These are phyloP conservation scores for Pagetopsis macropterus DNA, from an alignment of 2,797 vertebrate species.

Conservation along the genomic window DNA sequence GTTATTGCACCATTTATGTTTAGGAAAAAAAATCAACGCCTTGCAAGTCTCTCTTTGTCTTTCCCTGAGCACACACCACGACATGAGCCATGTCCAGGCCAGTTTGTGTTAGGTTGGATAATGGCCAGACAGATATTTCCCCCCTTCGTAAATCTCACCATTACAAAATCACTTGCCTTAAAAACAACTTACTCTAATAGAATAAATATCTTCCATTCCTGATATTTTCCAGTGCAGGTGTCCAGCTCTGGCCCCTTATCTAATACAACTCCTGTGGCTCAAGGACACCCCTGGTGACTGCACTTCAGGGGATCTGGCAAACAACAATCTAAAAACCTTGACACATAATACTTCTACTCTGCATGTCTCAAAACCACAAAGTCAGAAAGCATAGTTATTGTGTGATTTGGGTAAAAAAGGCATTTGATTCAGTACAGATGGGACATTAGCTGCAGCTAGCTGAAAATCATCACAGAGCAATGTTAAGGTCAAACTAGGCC, in stretches of 20 bases:
- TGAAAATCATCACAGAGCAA: conserved; percentile 12
- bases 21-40: conserved; percentile 27
- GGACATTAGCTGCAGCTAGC: conserved; percentile 10
- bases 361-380: not conserved
- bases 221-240: conserved; percentile 53
- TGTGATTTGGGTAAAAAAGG: conserved; percentile 24
- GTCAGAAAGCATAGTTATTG: not conserved
- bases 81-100: conserved; percentile 38
- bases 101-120: conserved; percentile 15
- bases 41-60: conserved; percentile 61
- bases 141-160: conserved; percentile 4
- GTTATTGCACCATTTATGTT: conserved; percentile 43
- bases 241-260: conserved; percentile 41
- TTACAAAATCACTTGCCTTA: conserved; percentile 7
- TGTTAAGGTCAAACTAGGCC: conserved; percentile 11
- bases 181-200: conserved; percentile 27
- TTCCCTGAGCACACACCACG: conserved; percentile 25
- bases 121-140: conserved; percentile 27
- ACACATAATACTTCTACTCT: conserved; percentile 29
- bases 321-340: conserved; percentile 22
- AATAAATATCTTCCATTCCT: conserved; percentile 45
- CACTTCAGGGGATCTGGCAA: conserved; percentile 29
- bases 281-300: conserved; percentile 20
- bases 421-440: conserved; percentile 51
- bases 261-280: conserved; percentile 36